phyloP scores from a whole-genome alignment of 2,113 vertebrate species.

The Sigmodon hispidus region DNA sequence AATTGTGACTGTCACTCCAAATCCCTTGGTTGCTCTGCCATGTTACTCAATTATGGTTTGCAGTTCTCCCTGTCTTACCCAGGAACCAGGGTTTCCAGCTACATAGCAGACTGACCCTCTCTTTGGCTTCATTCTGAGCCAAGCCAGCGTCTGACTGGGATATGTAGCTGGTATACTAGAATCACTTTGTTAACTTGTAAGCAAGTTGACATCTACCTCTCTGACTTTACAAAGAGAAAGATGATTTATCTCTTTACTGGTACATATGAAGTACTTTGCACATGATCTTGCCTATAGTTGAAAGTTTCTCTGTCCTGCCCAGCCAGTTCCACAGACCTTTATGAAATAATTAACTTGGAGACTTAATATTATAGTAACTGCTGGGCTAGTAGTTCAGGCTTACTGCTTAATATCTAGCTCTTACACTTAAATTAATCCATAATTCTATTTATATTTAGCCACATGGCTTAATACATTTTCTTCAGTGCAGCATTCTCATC shows the following conservation, averaged over 20 bases:
- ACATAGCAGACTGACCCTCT: neutral
- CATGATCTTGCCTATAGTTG: too few species aligned
- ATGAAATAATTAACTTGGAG: too few species aligned
- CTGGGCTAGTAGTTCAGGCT: too few species aligned
- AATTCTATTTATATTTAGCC: too few species aligned
- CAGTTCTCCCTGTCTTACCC: neutral
- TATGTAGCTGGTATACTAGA: constrained; percentile 8
- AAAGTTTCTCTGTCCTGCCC: too few species aligned
- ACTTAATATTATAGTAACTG: too few species aligned
- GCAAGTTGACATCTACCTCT: constrained; percentile 1
- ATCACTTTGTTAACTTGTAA: constrained; percentile 36
- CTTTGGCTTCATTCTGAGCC: neutral
- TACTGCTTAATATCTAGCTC: too few species aligned
- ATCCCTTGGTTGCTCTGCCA: neutral
- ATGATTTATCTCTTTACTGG: neutral
- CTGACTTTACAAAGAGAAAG: neutral
- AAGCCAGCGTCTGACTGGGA: neutral
- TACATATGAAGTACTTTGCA: neutral
- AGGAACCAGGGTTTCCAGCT: neutral
- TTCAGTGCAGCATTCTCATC: too few species aligned
- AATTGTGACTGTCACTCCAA: neutral
- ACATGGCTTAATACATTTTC: too few species aligned
- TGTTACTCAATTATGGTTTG: neutral
- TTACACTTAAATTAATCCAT: too few species aligned
- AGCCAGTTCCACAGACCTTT: too few species aligned